Conservation (phyloP, 2,113 vertebrate genomes). For the Glaucidium brasilianum region DNA sequence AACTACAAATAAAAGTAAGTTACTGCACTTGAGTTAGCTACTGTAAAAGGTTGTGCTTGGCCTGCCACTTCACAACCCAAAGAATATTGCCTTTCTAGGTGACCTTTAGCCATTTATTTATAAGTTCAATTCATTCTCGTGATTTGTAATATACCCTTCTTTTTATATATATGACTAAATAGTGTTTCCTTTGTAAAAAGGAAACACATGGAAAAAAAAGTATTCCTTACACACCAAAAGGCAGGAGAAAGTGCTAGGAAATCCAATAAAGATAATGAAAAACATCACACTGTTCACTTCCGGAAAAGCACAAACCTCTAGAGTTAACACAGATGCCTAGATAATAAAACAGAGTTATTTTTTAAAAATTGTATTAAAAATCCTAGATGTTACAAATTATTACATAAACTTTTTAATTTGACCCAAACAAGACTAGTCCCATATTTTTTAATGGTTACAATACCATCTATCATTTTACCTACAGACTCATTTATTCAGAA, state of each 20-base stretch:
- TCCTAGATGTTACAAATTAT: background rate
- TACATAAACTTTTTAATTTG: background rate
- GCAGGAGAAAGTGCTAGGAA: background rate
- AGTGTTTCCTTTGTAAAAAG: too few species aligned
- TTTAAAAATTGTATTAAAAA: background rate
- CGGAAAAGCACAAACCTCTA: background rate
- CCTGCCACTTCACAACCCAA: background rate
- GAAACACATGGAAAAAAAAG: background rate
- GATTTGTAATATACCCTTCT: background rate
- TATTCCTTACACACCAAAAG: background rate
- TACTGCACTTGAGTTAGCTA: background rate
- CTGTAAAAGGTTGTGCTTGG: background rate
- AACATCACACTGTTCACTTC: background rate
- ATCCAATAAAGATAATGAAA: background rate
- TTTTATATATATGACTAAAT: background rate
- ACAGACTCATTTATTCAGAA: background rate
- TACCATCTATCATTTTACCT: background rate
- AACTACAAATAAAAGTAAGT: background rate
- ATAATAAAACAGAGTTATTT: background rate
- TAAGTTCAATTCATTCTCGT: background rate
- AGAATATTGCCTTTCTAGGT: background rate
- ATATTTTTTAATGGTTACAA: background rate
- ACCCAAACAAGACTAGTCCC: background rate
- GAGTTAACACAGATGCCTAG: background rate
- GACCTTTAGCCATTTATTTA: background rate